Evolutionary conservation across 2,113 vertebrate species (phyloP), one percentile per base, ranked within the genome.

Genomic region (Peucedramus taeniatus): DNA sequence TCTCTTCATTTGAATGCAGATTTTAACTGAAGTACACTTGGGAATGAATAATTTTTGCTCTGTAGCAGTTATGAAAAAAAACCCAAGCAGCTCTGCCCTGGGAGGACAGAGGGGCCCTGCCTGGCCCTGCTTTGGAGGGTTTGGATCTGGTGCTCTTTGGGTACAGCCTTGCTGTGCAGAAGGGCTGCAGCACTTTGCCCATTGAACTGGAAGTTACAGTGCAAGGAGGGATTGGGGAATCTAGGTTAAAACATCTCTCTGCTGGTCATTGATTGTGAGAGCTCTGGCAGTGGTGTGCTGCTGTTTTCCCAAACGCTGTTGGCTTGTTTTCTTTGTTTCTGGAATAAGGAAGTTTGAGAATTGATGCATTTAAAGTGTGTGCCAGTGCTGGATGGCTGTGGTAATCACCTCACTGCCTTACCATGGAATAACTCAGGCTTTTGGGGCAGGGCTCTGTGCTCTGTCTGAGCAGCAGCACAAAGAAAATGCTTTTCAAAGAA

Each of bases 101-200:
- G 24, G 17, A 72, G 40, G 47, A 12, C 30, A 13, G 51, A 17
- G 30, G 6, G 35, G n/a, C 44, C 57, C 3, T 22, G 74, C 24
- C 1, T 18, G 60, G 44, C n/a, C 33, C 28, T 39, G 47, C 9
- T 15, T 50, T 39, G 85, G 53, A 40, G 40, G 47, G 20, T 37
- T 65, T 88, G 15, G 7, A 1, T 28, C 37, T 5, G 23, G 28
- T 60, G 77, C n/a, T 13, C 15, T 49, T 76, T 90, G 89, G 47
- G 49, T 60, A 45, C 57, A 54, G 65, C 9, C 4, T 39, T 28
- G 37, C 79, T 66, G 57, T 56, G 63, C 76, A 8, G 39, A 65
- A 72, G 33, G 39, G 87, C 92, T 90, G 71, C 72, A 64, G 89
- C 23, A 9, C 79, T 81, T 44, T 71, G 82, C 20, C 60, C 84